Evolutionary conservation across 2,113 vertebrate genomes (phyloP), one percentile per base, ranked within the genome.

Genomic region (Galemys pyrenaicus): DNA sequence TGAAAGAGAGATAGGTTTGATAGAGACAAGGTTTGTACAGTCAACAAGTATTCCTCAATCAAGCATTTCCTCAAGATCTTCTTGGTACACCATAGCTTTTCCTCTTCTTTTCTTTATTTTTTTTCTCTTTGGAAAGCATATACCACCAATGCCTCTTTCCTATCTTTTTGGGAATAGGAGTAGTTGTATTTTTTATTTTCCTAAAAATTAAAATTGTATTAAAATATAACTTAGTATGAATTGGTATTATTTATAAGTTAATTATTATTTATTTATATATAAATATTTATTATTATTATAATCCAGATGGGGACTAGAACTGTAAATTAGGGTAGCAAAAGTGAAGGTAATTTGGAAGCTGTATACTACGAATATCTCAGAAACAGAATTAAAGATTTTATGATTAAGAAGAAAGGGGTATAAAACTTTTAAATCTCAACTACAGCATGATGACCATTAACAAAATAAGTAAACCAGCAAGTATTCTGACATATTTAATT

Each of bases 231-330:
- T 56, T 22, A 56, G 22, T 49, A 68, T 67, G 65, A 83, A 68
- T 68, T 84, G 37, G 5, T 89, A 41, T 37, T 70, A 75, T 20
- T 51, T 64, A 67, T 24, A 89, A 65, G 11, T 87, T 70, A 91
- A 68, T n/a, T 89, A 41, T 37, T 70, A 75, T 20, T 51, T 64
- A 67, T 24, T 70, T 87, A 68, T 62, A 82, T 24, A 35, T 65
- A 88, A 87, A 79, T 20, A 86, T n/a, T n/a, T n/a, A n/a, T n/a
- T n/a, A n/a, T n/a, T n/a, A 32, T 75, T 85, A 95, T 60, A 39
- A 70, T 68, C 30, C 35, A 92, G 32, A 89, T 81, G 37, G 86
- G n/a, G 80, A 94, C n/a, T 49, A 79, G 80, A 71, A 73, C 26
- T 37, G 74, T 82, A 90, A 90, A 89, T 74, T 20, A 67, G 19